Evolutionary conservation across 2,888 invertebrate species (phyloP).

Genomic region (Mellilla xanthometata): DNA sequence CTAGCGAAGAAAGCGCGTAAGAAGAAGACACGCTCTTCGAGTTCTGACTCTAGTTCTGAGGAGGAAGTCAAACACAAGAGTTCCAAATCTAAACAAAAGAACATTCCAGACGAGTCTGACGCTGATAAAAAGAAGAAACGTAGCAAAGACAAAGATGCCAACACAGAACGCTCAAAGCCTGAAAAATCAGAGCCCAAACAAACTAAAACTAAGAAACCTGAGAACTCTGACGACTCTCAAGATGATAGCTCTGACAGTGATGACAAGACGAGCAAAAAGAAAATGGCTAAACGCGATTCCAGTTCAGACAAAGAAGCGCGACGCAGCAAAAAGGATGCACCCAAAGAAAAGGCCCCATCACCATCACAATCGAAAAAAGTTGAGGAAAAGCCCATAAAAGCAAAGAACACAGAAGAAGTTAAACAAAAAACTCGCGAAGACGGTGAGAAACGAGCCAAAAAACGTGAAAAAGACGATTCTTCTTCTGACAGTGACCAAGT

Average conservation of each 20-base stretch:
- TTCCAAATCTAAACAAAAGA: conserved; percentile 73
- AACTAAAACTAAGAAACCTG: conserved; percentile 63
- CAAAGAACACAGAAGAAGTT: conserved; percentile 75
- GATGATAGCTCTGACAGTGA: conserved; percentile 76
- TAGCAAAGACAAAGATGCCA: conserved; percentile 67
- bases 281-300: conserved; percentile 68
- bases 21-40: conserved; percentile 72
- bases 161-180: conserved; percentile 57
- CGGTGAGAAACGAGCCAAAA: conserved; percentile 82
- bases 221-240: conserved; percentile 69
- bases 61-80: conserved; percentile 76
- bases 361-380: conserved; percentile 63
- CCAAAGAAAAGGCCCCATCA: conserved; percentile 63
- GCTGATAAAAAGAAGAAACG: conserved; percentile 72
- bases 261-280: conserved; percentile 78
- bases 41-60: conserved; percentile 78
- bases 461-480: conserved; percentile 83
- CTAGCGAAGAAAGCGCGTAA: conserved; percentile 72
- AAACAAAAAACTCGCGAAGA: conserved; percentile 83
- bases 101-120: conserved; percentile 75
- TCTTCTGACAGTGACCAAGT: conserved; percentile 78
- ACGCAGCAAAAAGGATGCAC: conserved; percentile 64
- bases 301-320: conserved; percentile 72
- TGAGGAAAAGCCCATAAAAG: conserved; percentile 71
- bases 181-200: conserved; percentile 64